Base-by-base conservation (phyloP, 2,888 invertebrate genomes). In the Bhutanitis thaidina region DNA sequence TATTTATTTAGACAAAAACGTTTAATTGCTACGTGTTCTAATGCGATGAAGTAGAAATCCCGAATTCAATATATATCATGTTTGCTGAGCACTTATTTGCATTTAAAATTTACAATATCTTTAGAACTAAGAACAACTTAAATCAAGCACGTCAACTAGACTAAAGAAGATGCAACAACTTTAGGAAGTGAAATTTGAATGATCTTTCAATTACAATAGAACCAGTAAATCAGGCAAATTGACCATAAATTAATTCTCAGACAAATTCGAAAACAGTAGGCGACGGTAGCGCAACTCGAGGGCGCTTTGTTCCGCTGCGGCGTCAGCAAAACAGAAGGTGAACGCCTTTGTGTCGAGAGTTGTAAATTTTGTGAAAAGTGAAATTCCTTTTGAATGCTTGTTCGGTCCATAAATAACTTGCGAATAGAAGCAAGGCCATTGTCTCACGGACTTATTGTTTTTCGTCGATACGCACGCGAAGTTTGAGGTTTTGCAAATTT, bases 331-430 rank as follows among this genome's bases (percentile, higher is more conserved):
- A 89, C 88, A 89, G 87, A 88, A 89, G 89, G 89, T 89, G 86
- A 79, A 74, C 69, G 74, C 80, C 74, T 80, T 89, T 86, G 87
- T 86, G 76, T 73, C 62, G 62, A 65, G 68, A 82, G 86, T 89
- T 89, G 88, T 87, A 88, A 89, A 89, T 89, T 89, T 87, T 85
- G 82, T 86, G 88, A 89, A 89, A 89, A 89, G 88, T 89, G 88
- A 89, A 89, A 89, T 89, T 88, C 89, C 89, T 87, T 85, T 85
- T 83, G 86, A 89, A 87, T 77, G 73, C 82, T 79, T 73, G 69
- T 80, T 80, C 75, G 76, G 66, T 73, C 79, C 85, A 89, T 89
- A 89, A 87, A 87, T 87, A 82, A 86, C 79, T 68, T 75, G 62
- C 69, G 78, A 84, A 87, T 78, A 82, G 82, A 71, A 77, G 77